Percentiles rank a stretch among this genome's conserved stretches.
phyloP scores from a whole-genome alignment of 2,888 invertebrate genomes.

The Drymonia ruficornis region DNA sequence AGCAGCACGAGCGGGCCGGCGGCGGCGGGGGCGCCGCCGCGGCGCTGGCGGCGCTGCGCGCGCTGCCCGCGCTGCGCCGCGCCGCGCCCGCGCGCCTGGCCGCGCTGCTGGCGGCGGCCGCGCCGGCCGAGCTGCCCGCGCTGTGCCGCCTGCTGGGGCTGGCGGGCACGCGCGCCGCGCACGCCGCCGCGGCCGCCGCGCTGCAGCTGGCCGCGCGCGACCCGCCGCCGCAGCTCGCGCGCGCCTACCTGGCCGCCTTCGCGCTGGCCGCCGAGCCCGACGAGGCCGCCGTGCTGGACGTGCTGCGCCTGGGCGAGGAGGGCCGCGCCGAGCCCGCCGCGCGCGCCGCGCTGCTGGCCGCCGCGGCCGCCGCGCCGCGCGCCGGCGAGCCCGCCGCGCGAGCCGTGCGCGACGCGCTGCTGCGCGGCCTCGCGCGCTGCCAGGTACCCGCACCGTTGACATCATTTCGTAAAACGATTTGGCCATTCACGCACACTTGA shows the following conservation, averaged over 20 bases:
- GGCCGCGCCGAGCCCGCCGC: constrained; percentile 42
- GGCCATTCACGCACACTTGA: no score
- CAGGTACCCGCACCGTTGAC: constrained; percentile 24
- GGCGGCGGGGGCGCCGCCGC: constrained; percentile 32
- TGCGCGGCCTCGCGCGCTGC: constrained; percentile 39
- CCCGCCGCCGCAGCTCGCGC: constrained; percentile 35
- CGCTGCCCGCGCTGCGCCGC: constrained; percentile 21
- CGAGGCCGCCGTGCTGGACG: constrained; percentile 32
- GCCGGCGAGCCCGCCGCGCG: constrained; percentile 31
- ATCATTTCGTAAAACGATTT: no score
- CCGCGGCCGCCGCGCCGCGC: constrained; percentile 12
- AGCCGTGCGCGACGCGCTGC: constrained; percentile 24
- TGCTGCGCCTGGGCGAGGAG: constrained; percentile 41
- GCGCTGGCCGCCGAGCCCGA: constrained; percentile 33
- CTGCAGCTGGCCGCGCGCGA: constrained; percentile 47
- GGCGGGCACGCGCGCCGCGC: constrained; percentile 46
- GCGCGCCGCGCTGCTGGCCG: constrained; percentile 27
- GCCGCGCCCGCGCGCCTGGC: constrained; percentile 27
- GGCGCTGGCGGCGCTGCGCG: constrained; percentile 40
- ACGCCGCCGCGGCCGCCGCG: constrained; percentile 46
- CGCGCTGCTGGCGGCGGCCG: constrained; percentile 18
- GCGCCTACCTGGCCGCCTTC: constrained; percentile 40
- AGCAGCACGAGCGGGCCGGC: constrained; percentile 17
- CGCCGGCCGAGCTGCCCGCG: constrained; percentile 18
- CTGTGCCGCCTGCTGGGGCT: constrained; percentile 53